Evolutionary conservation across 30 jellyfish, hydroid and myxozoan species (phyloP).

Genomic region (Aurelia aurita complex sp. Pacific): DNA sequence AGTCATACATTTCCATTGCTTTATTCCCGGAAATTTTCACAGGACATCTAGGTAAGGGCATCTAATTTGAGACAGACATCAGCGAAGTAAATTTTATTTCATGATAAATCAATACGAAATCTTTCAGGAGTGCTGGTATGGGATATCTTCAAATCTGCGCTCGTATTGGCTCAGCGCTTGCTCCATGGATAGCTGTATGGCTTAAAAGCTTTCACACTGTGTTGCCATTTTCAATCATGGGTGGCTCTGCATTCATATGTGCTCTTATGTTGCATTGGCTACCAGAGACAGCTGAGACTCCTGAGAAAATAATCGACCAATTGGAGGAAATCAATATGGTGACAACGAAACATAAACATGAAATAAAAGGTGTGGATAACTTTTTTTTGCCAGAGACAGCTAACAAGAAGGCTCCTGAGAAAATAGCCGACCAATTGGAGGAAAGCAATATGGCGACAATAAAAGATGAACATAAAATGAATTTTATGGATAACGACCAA

Average conservation of each 20-base stretch:
- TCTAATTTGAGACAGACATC: too few species aligned
- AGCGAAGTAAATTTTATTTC: too few species aligned
- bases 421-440: too few species aligned
- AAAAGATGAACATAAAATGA: too few species aligned
- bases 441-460: too few species aligned
- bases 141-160: slow-evolving; percentile 76
- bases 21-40: too few species aligned
- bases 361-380: too few species aligned
- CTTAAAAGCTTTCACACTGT: slow-evolving; percentile 22
- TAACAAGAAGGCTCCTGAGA: slow-evolving; percentile 56
- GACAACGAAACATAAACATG: too few species aligned
- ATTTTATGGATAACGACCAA: too few species aligned
- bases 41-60: too few species aligned
- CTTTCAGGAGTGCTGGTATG: slow-evolving; percentile 71
- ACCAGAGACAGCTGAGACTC: slow-evolving; percentile 79
- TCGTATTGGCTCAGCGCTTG: slow-evolving; percentile 73
- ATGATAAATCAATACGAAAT: not conserved
- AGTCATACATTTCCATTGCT: too few species aligned
- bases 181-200: slow-evolving; percentile 85
- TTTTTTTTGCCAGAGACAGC: slow-evolving; percentile 58
- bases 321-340: too few species aligned
- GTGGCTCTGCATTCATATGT: slow-evolving; percentile 36
- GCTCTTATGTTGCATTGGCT: slow-evolving; percentile 18
- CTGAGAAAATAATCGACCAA: slow-evolving; percentile 15
- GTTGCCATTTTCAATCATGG: slow-evolving; percentile 74